Conservation (phyloP, 1,140 invertebrate species). For the Pararge aegeria region DNA sequence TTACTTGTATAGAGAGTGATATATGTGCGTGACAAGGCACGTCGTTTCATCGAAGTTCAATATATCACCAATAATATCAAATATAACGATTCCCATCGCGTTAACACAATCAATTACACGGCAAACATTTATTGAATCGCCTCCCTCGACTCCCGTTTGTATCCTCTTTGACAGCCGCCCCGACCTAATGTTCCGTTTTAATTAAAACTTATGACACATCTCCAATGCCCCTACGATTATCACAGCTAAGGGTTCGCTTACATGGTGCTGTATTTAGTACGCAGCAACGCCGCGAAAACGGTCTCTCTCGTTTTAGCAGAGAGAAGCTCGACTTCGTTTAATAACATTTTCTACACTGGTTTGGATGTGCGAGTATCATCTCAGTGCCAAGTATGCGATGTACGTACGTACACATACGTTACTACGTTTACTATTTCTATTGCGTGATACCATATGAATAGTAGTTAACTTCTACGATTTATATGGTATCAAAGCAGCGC, state of each 20-base stretch:
- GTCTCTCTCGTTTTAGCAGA: too few species aligned
- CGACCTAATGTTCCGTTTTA: slow-evolving; percentile 60
- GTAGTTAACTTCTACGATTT: too few species aligned
- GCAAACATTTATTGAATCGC: slow-evolving; percentile 37
- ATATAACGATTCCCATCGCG: slow-evolving; percentile 24
- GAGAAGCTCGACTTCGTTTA: too few species aligned
- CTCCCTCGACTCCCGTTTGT: slow-evolving; percentile 17
- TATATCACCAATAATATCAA: slow-evolving; percentile 26
- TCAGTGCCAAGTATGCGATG: too few species aligned
- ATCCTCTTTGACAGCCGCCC: slow-evolving; percentile 29
- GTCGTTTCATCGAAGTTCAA: neutral
- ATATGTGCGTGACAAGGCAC: neutral
- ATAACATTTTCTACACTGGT: too few species aligned
- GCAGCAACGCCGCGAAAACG: neutral
- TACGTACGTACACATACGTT: too few species aligned
- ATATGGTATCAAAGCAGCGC: too few species aligned
- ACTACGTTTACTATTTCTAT: too few species aligned
- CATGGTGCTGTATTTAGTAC: neutral
- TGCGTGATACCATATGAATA: too few species aligned
- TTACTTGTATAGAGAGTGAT: neutral
- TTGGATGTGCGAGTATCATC: too few species aligned
- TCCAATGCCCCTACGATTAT: slow-evolving; percentile 40
- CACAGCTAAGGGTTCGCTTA: neutral
- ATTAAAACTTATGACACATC: slow-evolving; percentile 74
- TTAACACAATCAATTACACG: slow-evolving; percentile 49